phyloP scores from a whole-genome alignment of 2,888 invertebrate genomes.

The Chalcis sispes region DNA sequence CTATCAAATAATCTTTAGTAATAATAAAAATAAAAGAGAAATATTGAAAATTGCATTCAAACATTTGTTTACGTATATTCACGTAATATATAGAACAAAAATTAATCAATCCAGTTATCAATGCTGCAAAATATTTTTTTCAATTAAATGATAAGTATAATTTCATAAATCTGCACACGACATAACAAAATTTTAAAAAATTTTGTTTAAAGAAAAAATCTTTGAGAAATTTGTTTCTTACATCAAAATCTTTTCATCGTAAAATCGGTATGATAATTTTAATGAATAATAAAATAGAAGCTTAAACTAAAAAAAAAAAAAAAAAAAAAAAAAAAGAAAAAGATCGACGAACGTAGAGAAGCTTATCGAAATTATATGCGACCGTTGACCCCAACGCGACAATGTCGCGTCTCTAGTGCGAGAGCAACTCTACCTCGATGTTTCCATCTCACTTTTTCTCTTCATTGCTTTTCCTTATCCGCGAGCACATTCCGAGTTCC shows the following conservation, averaged over 20 bases:
- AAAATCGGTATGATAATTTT: too few relatives aligned
- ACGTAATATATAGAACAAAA: too few relatives aligned
- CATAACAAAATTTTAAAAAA: too few relatives aligned
- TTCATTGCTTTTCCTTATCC: neutral
- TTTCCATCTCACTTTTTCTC: neutral
- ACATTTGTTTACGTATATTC: too few relatives aligned
- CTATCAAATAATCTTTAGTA: neutral
- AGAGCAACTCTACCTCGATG: neutral
- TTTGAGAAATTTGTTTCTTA: neutral
- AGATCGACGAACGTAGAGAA: neutral
- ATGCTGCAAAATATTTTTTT: too few relatives aligned
- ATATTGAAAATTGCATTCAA: too few relatives aligned
- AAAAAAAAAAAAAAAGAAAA: neutral
- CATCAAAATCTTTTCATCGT: neutral
- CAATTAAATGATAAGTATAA: too few relatives aligned
- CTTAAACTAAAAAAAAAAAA: neutral
- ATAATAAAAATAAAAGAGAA: neutral
- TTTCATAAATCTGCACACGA: too few relatives aligned
- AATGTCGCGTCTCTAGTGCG: constrained; percentile 9
- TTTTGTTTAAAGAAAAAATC: too few relatives aligned
- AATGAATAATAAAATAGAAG: too few relatives aligned
- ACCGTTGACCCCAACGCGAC: constrained; percentile 41
- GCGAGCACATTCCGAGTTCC: neutral
- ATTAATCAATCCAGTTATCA: too few relatives aligned
- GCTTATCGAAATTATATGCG: constrained; percentile 44